Conservation (phyloP, 2,888 invertebrate species). For the Limenitis arthemis region DNA sequence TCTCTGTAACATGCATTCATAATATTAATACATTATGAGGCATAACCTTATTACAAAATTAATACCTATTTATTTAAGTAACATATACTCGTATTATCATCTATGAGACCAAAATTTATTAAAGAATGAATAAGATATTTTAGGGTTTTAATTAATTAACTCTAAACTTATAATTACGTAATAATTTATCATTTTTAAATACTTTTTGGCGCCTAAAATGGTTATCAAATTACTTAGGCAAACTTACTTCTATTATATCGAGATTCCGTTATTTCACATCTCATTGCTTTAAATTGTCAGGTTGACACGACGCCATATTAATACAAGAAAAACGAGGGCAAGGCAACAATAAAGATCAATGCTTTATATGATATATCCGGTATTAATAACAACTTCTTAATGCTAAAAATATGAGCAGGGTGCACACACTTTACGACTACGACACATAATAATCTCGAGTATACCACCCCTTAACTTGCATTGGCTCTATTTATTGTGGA, state of each 20-base stretch:
- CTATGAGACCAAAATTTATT: too few relatives aligned
- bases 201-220: too few relatives aligned
- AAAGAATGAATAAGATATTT: too few relatives aligned
- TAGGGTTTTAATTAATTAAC: too few relatives aligned
- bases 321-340: constrained; percentile 6
- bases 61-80: too few relatives aligned
- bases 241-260: too few relatives aligned
- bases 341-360: constrained; percentile 27
- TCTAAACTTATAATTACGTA: too few relatives aligned
- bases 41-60: background rate
- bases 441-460: constrained; percentile 29
- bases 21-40: constrained; percentile 3
- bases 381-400: constrained; percentile 31
- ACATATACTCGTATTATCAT: too few relatives aligned
- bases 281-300: background rate
- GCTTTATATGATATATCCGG: constrained; percentile 29
- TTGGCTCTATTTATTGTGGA: constrained; percentile 30
- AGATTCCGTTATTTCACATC: background rate
- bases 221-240: too few relatives aligned
- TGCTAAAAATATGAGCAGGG: constrained; percentile 25
- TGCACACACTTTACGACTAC: constrained; percentile 27
- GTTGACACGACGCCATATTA: background rate
- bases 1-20: constrained; percentile 21
- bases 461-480: constrained; percentile 27
- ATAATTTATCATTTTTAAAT: background rate